Conservation (phyloP, 2,888 invertebrate species). For the Amaurobius ferox region DNA sequence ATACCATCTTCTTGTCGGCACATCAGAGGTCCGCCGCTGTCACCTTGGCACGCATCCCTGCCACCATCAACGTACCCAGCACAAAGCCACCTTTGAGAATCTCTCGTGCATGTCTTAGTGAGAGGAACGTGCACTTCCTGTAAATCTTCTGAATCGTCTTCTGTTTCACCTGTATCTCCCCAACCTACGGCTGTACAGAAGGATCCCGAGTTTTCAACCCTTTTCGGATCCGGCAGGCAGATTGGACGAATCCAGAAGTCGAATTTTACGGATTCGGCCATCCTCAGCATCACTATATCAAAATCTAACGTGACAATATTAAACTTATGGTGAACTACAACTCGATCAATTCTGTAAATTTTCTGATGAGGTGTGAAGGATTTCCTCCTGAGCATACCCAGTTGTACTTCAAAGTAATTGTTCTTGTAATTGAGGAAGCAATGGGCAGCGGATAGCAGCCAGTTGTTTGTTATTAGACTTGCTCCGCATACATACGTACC, state of each 20-base stretch:
- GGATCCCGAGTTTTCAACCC: constrained; percentile 19
- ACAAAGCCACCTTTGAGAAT: constrained; percentile 46
- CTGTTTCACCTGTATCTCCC: constrained; percentile 59
- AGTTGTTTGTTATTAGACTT: constrained; percentile 52
- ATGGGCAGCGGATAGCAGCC: constrained; percentile 72
- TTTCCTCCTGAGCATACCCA: constrained; percentile 48
- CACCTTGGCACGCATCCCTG: constrained; percentile 63
- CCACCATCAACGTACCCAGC: constrained; percentile 58
- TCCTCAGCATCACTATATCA: constrained; percentile 52
- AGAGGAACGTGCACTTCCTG: constrained; percentile 50
- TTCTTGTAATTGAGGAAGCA: constrained; percentile 60
- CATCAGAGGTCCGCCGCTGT: constrained; percentile 70
- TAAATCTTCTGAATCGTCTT: constrained; percentile 44
- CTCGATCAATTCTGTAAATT: constrained; percentile 27
- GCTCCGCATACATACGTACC: constrained; percentile 85
- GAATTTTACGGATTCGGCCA: constrained; percentile 11
- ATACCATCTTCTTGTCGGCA: constrained; percentile 38
- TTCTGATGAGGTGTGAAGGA: constrained; percentile 63
- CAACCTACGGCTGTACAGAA: constrained; percentile 66
- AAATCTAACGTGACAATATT: constrained; percentile 56
- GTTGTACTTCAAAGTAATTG: constrained; percentile 45
- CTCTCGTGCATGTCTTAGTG: constrained; percentile 39
- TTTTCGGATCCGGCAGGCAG: constrained; percentile 35
- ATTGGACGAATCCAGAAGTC: constrained; percentile 65
- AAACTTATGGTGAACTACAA: constrained; percentile 43